Evolutionary conservation across 1,140 invertebrate genomes (phyloP).

Genomic region (Lepidurus couesii): DNA sequence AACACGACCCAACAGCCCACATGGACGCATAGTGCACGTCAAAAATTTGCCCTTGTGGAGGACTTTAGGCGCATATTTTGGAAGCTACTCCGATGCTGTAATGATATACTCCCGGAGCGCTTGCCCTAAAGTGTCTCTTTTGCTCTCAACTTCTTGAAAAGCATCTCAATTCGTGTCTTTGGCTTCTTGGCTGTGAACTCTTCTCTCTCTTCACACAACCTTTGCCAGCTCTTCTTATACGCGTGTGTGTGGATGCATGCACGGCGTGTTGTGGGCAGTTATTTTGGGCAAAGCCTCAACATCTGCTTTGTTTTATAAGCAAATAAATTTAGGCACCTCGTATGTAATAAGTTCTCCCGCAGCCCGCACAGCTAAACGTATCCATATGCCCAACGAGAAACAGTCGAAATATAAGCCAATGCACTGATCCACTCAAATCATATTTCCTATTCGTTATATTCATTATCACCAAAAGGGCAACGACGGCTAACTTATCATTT

Average conservation of each 20-base stretch:
- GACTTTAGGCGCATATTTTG: neutral
- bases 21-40: no score
- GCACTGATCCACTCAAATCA: neutral
- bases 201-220: neutral
- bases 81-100: neutral
- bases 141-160: neutral
- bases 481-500: no score
- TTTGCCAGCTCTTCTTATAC: neutral
- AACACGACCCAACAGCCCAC: no score
- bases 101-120: neutral
- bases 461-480: no score
- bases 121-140: slow-evolving; percentile 9
- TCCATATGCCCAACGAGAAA: neutral
- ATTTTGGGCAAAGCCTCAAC: slow-evolving; percentile 10
- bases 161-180: slow-evolving; percentile 1
- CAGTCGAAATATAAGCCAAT: neutral
- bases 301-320: slow-evolving; percentile 15
- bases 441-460: no score
- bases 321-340: slow-evolving; percentile 1
- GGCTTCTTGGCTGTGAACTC: neutral
- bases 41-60: neutral
- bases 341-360: neutral
- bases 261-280: neutral
- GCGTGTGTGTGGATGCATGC: neutral
- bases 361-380: neutral